Evolutionary conservation across 2,797 vertebrate species (phyloP), one percentile per base, ranked within the genome.

Genomic region (Spea hammondii): DNA sequence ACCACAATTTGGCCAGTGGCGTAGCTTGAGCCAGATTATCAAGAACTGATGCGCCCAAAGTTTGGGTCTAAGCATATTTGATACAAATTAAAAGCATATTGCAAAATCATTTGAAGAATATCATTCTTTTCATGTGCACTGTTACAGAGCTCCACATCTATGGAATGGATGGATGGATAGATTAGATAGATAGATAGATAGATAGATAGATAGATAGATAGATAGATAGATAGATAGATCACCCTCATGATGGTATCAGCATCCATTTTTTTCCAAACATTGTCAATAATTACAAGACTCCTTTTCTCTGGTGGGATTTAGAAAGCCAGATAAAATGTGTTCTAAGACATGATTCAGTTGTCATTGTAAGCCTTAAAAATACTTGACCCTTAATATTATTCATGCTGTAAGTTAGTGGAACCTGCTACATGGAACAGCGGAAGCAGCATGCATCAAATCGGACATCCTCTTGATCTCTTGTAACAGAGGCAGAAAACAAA

Each of bases 351-450:
- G 32, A 77, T 77, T 68, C 50, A 55, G 73, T 47, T 32, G 70
- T 77, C 57, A 66, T 81, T 81, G 77, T 68, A 81, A 81, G 70
- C 69, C 60, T 72, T 77, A 53, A 10, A 77, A 82, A 76, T 77
- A 73, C 79, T 82, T 82, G 79, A 82, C 79, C 79, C 70, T 68
- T 67, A 82, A 77, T 77, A 73, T 82, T 82, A 82, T 82, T 82
- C 79, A 82, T 72, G 79, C 74, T 82, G 79, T 77, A 82, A 68
- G 79, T 82, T 77, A 82, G 79, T 82, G 64, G 51, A 48, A 74
- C 75, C 77, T 82, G 57, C 79, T 50, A 64, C 65, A 82, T 5
- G 46, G 79, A 77, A 70, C 70, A 68, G 57, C 64, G 48, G 54
- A 72, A 68, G 13, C 79, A 82, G 79, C 74, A 66, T 66, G 79